Evolutionary conservation across 2,797 vertebrate species (phyloP).

Genomic region (Dryobates pubescens): DNA sequence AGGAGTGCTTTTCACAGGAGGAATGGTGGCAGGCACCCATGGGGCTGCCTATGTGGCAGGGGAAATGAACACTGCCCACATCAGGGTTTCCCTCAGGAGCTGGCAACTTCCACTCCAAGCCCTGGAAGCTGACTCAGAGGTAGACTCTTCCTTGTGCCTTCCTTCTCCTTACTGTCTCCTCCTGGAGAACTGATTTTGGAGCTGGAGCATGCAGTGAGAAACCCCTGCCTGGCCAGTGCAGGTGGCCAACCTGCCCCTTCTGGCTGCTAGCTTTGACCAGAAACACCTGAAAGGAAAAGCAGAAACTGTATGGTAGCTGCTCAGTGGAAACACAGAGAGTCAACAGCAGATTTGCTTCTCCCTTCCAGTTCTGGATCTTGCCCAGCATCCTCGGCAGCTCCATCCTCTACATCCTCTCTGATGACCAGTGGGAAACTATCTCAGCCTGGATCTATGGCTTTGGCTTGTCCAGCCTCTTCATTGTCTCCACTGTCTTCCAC

Average conservation of each 20-base stretch:
- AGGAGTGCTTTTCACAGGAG: neutral
- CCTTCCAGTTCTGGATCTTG: constrained; percentile 88
- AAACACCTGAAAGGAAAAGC: neutral
- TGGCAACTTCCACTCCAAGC: neutral
- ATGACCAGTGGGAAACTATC: constrained; percentile 88
- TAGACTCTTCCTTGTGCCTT: neutral
- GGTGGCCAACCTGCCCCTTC: neutral
- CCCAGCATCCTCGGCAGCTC: constrained; percentile 94
- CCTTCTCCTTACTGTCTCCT: neutral
- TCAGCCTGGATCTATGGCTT: constrained; percentile 84
- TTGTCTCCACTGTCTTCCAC: constrained; percentile 94
- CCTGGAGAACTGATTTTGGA: constrained; percentile 6
- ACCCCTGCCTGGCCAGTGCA: fast-evolving
- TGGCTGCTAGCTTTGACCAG: neutral
- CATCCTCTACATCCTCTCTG: constrained; percentile 89
- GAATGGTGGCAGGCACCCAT: neutral
- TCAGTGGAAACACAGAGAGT: neutral
- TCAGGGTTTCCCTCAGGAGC: neutral
- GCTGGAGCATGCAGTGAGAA: neutral
- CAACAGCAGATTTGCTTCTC: neutral
- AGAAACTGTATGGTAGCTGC: neutral
- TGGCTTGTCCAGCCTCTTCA: constrained; percentile 91
- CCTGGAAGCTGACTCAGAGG: neutral
- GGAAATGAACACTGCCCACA: neutral
- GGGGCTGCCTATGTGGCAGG: neutral